These are phyloP conservation scores for Dolichoris vasculosae DNA, from an alignment of 1,140 invertebrate species.

Conservation along the genomic window DNA sequence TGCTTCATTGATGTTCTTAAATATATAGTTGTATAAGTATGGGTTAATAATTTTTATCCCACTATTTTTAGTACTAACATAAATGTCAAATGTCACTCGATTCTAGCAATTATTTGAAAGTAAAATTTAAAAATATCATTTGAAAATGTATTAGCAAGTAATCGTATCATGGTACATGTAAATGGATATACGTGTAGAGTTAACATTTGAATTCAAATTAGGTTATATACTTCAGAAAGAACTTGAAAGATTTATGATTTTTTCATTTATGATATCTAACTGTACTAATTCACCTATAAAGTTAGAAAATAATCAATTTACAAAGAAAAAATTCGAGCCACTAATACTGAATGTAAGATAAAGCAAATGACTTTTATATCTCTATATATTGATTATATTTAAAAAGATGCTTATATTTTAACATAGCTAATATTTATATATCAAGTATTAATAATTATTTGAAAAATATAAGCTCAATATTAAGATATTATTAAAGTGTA, in stretches of 20 bases:
- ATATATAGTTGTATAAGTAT: not conserved
- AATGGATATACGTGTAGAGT: not conserved
- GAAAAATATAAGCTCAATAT: too few relatives aligned
- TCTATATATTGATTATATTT: too few relatives aligned
- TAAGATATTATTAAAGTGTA: too few relatives aligned
- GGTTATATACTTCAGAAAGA: not conserved
- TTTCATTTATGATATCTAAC: not conserved
- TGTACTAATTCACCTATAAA: not conserved
- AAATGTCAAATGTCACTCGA: not conserved
- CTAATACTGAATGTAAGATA: not conserved
- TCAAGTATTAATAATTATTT: too few relatives aligned
- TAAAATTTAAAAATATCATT: too few relatives aligned
- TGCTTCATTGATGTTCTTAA: not conserved
- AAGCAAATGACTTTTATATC: not conserved
- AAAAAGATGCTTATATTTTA: too few relatives aligned
- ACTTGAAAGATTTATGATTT: not conserved
- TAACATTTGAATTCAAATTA: not conserved
- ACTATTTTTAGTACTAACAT: not conserved
- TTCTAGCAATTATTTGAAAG: not conserved
- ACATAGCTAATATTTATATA: too few relatives aligned
- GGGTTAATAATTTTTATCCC: not conserved
- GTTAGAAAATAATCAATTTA: too few relatives aligned
- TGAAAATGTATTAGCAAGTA: not conserved
- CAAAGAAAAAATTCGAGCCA: not conserved
- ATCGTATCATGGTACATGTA: not conserved